Base-by-base conservation (phyloP, 2,797 vertebrate species). In the Chelonia mydas region DNA sequence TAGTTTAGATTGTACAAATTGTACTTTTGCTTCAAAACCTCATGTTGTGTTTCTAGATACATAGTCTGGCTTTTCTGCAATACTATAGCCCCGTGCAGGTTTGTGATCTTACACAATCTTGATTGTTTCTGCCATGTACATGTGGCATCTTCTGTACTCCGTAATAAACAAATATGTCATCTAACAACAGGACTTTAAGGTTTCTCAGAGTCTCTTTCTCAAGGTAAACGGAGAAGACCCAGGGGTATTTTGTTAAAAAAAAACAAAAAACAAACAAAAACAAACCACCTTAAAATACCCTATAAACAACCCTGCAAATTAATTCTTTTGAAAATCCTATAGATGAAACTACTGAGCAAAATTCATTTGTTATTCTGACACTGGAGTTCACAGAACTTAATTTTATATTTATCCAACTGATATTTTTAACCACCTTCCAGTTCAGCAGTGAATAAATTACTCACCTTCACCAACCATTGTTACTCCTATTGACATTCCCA, bases 401-500 rank as follows among this genome's bases (percentile, higher is more conserved):
- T 81, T 74, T 53, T 12, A 65, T 37, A 65, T 23, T 41, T 37
- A 68, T 21, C 45, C 84, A 86, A 68, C 10, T 31, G 51, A 33
- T 77, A 83, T 49, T 85, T 86, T 92, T 45, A 84, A 4, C 6
- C 61, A 16, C 13, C 59, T 78, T 61, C 16, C 53, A 84, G 77
- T 50, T 83, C 74, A 59, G 82, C 84, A 86, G 25, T 0, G 3
- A 87, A 90, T 28, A 82, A 87, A 89, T 19, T 49, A 94, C 98
- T 98, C 96, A 99, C 99, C 99, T 98, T 99, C 99, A 27, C 99
- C 99, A 41, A 99, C 98, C 99, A 99, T 99, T 2, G 99, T 99
- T 80, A 99, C 99, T 0, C 99, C 99, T 85, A 99, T 99, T 7
- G 99, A 99, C 99, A 99, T 99, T 81, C 99, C 99, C 98, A 99